Evolutionary conservation across 1,140 invertebrate species (phyloP).

Genomic region (Drosophila triauraria): DNA sequence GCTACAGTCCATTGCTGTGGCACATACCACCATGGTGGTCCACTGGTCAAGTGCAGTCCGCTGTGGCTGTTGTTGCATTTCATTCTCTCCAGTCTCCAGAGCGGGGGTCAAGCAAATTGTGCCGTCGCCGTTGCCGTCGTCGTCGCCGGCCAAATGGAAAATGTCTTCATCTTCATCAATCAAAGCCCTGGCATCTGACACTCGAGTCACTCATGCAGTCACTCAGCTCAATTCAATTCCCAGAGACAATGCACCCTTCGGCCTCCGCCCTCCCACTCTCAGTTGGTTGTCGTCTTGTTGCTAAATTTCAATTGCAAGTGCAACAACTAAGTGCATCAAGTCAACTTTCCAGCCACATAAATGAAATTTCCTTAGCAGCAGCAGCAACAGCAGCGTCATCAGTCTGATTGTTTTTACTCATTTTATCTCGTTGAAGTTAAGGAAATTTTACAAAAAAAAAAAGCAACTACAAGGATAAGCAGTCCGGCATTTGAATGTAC

Average conservation of each 20-base stretch:
- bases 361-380: constrained; percentile 37
- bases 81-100: constrained; percentile 5
- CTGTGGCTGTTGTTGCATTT: constrained; percentile 21
- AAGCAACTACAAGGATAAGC: neutral
- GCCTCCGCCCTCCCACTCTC: neutral
- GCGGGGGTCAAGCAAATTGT: constrained; percentile 61
- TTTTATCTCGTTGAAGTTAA: constrained; percentile 26
- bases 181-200: constrained; percentile 69
- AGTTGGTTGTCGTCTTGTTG: constrained; percentile 57
- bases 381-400: constrained; percentile 15
- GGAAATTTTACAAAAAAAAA: constrained; percentile 3
- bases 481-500: neutral
- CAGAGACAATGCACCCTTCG: constrained; percentile 41
- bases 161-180: constrained; percentile 84
- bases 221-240: constrained; percentile 78
- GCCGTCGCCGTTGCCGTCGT: neutral
- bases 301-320: constrained; percentile 81
- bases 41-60: constrained; percentile 60
- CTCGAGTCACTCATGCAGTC: constrained; percentile 74
- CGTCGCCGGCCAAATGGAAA: constrained; percentile 65
- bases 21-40: constrained; percentile 35
- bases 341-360: constrained; percentile 60
- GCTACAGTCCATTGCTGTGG: neutral
- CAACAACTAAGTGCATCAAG: constrained; percentile 81
- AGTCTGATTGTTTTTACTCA: constrained; percentile 42